A percentile compares a stretch with the other conserved stretches of the same genome.
Evolutionary conservation across 1,140 invertebrate species (phyloP).

Genomic region (Drosophila simulans): DNA sequence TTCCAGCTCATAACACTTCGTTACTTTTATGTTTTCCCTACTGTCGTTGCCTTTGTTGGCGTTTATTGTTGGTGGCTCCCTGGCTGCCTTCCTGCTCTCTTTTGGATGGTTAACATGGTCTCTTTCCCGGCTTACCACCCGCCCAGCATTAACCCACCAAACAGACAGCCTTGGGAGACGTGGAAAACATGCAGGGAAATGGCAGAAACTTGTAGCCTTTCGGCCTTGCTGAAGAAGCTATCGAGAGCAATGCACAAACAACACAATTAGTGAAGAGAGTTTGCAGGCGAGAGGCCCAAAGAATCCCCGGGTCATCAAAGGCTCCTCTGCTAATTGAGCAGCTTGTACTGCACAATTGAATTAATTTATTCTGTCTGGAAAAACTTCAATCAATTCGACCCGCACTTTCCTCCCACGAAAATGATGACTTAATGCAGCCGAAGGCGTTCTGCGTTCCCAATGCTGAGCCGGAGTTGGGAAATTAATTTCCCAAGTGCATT

Average conservation of each 20-base stretch:
- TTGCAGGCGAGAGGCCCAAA: constrained; percentile 19
- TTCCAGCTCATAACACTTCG: background rate
- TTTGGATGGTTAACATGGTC: constrained; percentile 43
- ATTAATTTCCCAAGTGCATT: constrained; percentile 79
- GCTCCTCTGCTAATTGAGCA: constrained; percentile 61
- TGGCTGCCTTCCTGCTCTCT: constrained; percentile 31
- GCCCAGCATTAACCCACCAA: constrained; percentile 2
- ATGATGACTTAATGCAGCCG: constrained; percentile 44
- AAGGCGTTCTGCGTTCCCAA: constrained; percentile 4
- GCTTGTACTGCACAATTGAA: constrained; percentile 51
- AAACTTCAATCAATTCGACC: constrained; percentile 36
- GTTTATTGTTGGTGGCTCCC: constrained; percentile 29
- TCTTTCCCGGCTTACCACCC: no score
- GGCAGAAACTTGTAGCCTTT: constrained; percentile 72
- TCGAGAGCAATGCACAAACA: constrained; percentile 48
- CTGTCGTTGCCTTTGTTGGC: constrained; percentile 40
- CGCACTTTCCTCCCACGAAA: constrained; percentile 18
- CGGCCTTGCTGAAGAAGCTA: constrained; percentile 32
- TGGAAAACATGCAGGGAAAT: constrained; percentile 64
- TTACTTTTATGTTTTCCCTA: constrained; percentile 40
- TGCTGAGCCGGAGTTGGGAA: constrained; percentile 38
- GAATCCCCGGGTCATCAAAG: constrained; percentile 18
- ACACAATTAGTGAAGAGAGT: constrained; percentile 65
- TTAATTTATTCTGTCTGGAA: constrained; percentile 52
- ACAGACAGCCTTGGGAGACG: constrained; percentile 48